phyloP scores from a whole-genome alignment of 2,113 vertebrate genomes.

The Sinocyclocheilus anophthalmus region DNA sequence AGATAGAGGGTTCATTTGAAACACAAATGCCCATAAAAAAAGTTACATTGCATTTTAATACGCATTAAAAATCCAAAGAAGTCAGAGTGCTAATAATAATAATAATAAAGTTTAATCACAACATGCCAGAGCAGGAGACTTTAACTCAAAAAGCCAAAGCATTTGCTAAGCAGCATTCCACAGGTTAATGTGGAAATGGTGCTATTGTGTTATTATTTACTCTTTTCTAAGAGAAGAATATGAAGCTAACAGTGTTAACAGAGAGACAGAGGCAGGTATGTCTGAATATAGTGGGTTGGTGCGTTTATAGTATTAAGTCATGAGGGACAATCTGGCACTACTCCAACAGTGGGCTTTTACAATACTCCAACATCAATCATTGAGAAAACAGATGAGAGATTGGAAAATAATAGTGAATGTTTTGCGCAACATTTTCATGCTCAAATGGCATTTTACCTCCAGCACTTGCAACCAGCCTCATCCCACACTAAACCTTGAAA shows the following conservation, averaged over 20 bases:
- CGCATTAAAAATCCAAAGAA: not conserved
- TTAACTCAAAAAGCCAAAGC: not conserved
- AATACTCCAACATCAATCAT: not conserved
- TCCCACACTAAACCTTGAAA: constrained; percentile 33
- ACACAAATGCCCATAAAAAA: not conserved
- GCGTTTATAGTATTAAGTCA: not conserved
- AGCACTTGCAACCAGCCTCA: constrained; percentile 2
- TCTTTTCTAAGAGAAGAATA: not conserved
- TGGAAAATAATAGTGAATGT: not conserved
- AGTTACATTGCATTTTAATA: not conserved
- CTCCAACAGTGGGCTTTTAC: not conserved
- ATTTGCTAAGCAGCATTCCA: constrained; percentile 17
- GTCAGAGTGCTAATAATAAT: not conserved
- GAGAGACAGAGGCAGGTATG: constrained; percentile 4
- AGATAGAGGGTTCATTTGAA: not conserved
- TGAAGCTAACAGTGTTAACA: not conserved
- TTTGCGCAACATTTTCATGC: constrained; percentile 18
- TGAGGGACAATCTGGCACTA: not conserved
- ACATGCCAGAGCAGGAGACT: constrained; percentile 9
- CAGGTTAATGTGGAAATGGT: constrained; percentile 18
- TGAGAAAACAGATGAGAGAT: not conserved
- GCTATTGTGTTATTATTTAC: constrained; percentile 26
- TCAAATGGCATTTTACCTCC: constrained; percentile 31
- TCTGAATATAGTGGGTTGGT: constrained; percentile 7
- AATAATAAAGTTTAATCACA: not conserved